Conservation (phyloP, 1,140 invertebrate species). For the Colletes latitarsis region DNA sequence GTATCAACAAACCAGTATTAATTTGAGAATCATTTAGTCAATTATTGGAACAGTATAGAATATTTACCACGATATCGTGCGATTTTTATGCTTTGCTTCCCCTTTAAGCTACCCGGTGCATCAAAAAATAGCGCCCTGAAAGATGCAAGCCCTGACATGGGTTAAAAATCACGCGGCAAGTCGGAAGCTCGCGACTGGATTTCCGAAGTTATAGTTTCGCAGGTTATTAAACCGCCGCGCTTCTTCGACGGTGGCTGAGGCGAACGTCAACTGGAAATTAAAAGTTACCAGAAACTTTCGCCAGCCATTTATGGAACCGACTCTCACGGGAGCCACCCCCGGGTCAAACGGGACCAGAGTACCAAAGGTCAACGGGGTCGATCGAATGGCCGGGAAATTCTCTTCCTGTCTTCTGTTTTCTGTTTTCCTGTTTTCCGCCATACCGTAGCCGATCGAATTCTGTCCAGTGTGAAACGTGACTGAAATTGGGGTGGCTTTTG, state of each 20-base stretch:
- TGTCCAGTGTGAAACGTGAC: constrained; percentile 1
- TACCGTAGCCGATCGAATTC: background rate
- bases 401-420: no score
- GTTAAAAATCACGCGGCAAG: constrained; percentile 36
- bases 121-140: background rate
- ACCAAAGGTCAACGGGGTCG: background rate
- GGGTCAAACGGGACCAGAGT: constrained; percentile 32
- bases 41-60: no score
- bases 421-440: no score
- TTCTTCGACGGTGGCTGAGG: constrained; percentile 40
- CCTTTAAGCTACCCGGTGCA: no score
- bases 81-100: no score
- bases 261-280: constrained; percentile 63
- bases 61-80: no score
- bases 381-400: background rate
- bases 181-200: constrained; percentile 47
- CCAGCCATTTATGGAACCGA: constrained; percentile 52
- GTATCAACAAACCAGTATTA: no score
- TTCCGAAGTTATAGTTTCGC: constrained; percentile 46
- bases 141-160: background rate
- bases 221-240: constrained; percentile 53
- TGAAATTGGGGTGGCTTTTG: background rate
- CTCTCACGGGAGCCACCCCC: constrained; percentile 5
- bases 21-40: no score
- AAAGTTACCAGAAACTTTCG: constrained; percentile 60